Conservation (phyloP, 2,888 invertebrate species). For the Griposia aprilina region DNA sequence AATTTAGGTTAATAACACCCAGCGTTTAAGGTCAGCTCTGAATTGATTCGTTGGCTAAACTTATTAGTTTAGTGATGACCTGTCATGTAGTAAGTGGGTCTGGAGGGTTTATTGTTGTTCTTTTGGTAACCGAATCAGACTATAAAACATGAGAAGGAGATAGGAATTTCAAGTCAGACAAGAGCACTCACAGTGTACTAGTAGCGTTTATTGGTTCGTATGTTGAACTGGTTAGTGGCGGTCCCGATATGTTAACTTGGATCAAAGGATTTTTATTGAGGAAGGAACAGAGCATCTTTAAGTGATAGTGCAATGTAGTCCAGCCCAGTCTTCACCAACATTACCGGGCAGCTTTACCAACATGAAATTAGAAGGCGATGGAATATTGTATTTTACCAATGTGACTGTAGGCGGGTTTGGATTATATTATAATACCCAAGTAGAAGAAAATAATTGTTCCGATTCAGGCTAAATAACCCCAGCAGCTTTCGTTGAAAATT, state of each 20-base stretch:
- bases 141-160: not conserved
- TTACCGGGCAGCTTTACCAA: not conserved
- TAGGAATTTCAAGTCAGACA: not conserved
- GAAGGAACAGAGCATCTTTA: too few relatives aligned
- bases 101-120: not conserved
- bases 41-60: conserved; percentile 62
- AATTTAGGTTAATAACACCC: conserved; percentile 68
- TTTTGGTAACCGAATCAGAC: not conserved
- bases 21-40: conserved; percentile 52
- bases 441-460: not conserved
- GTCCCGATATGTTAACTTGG: not conserved
- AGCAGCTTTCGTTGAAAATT: not conserved
- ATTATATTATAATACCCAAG: not conserved
- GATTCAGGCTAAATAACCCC: not conserved
- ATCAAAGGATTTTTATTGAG: not conserved
- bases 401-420: not conserved
- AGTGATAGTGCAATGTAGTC: not conserved
- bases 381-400: too few relatives aligned
- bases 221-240: conserved; percentile 31
- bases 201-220: not conserved
- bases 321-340: not conserved
- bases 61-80: conserved; percentile 30
- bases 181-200: not conserved
- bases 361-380: not conserved
- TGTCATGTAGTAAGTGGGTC: not conserved